These are phyloP conservation scores for Platyrinchus mystaceus DNA, from an alignment of 2,797 vertebrate genomes.

Conservation along the genomic window DNA sequence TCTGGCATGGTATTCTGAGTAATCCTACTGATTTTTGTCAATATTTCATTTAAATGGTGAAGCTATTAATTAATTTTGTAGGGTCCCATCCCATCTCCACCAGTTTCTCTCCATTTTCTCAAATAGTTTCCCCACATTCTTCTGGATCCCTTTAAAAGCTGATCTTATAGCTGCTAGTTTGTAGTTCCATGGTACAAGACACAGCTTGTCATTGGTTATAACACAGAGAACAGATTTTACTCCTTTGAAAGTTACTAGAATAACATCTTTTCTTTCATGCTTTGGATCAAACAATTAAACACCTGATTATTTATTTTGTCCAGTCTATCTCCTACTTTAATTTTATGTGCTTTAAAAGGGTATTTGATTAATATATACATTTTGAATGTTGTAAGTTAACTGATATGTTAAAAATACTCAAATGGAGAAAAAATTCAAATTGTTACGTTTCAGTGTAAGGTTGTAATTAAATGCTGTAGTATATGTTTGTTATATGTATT, in stretches of 20 bases:
- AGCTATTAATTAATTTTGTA: neutral
- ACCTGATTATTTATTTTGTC: constrained; percentile 15
- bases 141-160: neutral
- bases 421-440: neutral
- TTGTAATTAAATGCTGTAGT: neutral
- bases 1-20: neutral
- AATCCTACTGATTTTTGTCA: neutral
- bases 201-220: neutral
- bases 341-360: neutral
- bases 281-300: neutral
- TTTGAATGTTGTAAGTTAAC: neutral
- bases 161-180: neutral
- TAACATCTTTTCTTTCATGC: neutral
- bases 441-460: neutral
- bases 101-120: neutral
- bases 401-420: neutral
- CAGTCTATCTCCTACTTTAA: neutral
- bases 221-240: neutral
- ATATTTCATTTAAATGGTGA: neutral
- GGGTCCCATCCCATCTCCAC: too few species aligned
- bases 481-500: neutral
- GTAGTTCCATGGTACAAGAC: neutral
- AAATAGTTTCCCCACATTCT: neutral
- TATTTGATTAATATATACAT: neutral
- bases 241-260: neutral